These are phyloP conservation scores for Pelecanus crispus DNA, from an alignment of 2,113 vertebrate genomes.

Conservation along the genomic window DNA sequence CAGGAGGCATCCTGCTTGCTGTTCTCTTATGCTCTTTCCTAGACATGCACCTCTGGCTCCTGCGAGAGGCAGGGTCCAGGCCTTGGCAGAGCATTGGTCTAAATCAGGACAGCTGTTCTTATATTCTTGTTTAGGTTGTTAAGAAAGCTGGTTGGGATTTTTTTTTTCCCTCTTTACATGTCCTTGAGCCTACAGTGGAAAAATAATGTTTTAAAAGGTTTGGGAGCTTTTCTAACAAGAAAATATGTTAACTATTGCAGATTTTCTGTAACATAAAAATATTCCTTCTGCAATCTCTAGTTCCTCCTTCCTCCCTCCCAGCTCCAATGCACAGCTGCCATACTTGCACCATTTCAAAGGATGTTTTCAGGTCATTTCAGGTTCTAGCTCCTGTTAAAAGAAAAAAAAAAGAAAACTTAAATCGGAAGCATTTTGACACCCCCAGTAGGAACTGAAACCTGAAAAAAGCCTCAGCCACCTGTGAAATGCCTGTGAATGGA, in stretches of 20 bases:
- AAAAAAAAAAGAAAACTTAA: not conserved
- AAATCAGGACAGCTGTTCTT: not conserved
- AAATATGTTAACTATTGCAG: not conserved
- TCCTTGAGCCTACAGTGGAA: not conserved
- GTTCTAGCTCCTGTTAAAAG: not conserved
- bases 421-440: not conserved
- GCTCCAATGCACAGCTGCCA: not conserved
- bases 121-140: not conserved
- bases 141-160: not conserved
- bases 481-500: not conserved
- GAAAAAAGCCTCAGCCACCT: not conserved
- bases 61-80: not conserved
- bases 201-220: not conserved
- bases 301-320: not conserved
- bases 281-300: not conserved
- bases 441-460: not conserved
- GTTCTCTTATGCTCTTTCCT: not conserved
- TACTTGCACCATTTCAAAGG: not conserved
- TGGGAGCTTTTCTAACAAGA: not conserved
- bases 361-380: not conserved
- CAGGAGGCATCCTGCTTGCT: rapidly evolving
- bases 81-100: not conserved
- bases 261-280: not conserved
- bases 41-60: not conserved
- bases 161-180: not conserved